A percentile compares a stretch with the other conserved stretches of the same genome.
Evolutionary conservation across 2,797 vertebrate species (phyloP).

Genomic region (Manis javanica): DNA sequence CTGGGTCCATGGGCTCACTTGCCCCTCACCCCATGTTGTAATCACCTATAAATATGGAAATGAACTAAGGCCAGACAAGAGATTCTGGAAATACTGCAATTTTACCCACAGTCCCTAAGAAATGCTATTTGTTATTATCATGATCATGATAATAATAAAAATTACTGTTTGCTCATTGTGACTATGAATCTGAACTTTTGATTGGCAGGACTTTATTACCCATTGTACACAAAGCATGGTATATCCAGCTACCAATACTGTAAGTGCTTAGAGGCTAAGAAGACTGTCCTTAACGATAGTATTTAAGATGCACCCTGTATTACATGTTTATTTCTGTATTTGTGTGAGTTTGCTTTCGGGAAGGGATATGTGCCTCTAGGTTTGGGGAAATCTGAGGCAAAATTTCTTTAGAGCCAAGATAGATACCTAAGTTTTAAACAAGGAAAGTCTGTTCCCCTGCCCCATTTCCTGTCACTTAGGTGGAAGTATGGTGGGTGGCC

Average conservation of each 20-base stretch:
- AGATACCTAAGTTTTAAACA: constrained; percentile 27
- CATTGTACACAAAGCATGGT: background rate
- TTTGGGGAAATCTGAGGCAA: constrained; percentile 17
- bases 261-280: background rate
- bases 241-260: background rate
- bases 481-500: background rate
- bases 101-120: background rate
- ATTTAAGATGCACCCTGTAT: background rate
- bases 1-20: too few species aligned
- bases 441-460: background rate
- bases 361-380: background rate
- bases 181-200: background rate
- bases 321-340: background rate
- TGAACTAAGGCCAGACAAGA: too few species aligned
- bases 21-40: too few species aligned
- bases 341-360: background rate
- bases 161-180: constrained; percentile 21
- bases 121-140: background rate
- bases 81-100: too few species aligned
- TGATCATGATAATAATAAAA: background rate
- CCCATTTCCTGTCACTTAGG: too few species aligned
- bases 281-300: background rate
- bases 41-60: too few species aligned
- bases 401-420: background rate
- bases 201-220: constrained; percentile 11